Conservation (phyloP, 1,140 invertebrate genomes). For the Drosophila ercepeae region DNA sequence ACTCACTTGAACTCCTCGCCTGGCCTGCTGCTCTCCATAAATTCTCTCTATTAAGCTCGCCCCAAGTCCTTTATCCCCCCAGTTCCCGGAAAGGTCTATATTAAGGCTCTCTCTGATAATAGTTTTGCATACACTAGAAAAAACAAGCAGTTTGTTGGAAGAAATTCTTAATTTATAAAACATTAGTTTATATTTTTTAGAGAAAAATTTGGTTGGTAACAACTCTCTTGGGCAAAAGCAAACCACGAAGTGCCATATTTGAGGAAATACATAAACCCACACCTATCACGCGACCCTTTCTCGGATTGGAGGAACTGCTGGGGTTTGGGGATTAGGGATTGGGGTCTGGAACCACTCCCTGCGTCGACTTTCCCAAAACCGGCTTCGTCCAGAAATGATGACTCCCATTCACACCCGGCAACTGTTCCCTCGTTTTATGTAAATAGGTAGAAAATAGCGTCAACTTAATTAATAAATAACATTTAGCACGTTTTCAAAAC, state of each 20-base stretch:
- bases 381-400: slow-evolving; percentile 23
- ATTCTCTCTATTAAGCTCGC: slow-evolving; percentile 25
- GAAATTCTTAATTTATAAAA: no score
- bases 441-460: slow-evolving; percentile 73
- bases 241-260: slow-evolving; percentile 52
- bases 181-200: background rate
- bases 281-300: slow-evolving; percentile 49
- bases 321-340: slow-evolving; percentile 3
- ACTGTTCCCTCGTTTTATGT: slow-evolving; percentile 15
- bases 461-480: slow-evolving; percentile 82
- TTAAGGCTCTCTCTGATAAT: slow-evolving; percentile 35
- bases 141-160: no score
- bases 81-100: background rate
- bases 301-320: slow-evolving; percentile 3
- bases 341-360: slow-evolving; percentile 57
- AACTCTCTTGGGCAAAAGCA: slow-evolving; percentile 29
- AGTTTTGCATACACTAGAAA: slow-evolving; percentile 25
- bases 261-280: slow-evolving; percentile 47
- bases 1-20: slow-evolving; percentile 39
- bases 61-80: slow-evolving; percentile 1
- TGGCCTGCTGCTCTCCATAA: slow-evolving; percentile 13
- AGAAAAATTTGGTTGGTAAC: background rate
- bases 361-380: slow-evolving; percentile 47
- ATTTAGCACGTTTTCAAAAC: slow-evolving; percentile 70
- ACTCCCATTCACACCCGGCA: slow-evolving; percentile 23